phyloP scores from a whole-genome alignment of 2,888 invertebrate species.

The Tryphoninae sp. region DNA sequence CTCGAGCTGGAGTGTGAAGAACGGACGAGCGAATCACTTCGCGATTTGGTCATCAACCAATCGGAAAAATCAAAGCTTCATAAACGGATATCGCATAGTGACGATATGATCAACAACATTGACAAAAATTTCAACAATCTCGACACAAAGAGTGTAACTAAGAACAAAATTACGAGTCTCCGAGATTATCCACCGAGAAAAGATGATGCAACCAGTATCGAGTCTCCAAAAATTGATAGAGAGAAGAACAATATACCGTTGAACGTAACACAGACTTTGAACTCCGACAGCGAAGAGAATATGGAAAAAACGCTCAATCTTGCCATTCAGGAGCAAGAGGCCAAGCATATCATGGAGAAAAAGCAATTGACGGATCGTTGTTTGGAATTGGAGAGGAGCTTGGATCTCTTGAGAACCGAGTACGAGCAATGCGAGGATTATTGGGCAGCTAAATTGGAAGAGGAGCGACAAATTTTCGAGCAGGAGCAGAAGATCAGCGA shows the following conservation, averaged over 20 bases:
- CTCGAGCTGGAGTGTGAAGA: slow-evolving; percentile 68
- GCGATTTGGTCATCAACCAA: slow-evolving; percentile 68
- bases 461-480: slow-evolving; percentile 89
- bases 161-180: slow-evolving; percentile 71
- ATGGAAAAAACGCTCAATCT: slow-evolving; percentile 50
- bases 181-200: slow-evolving; percentile 78
- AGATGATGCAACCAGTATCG: slow-evolving; percentile 66
- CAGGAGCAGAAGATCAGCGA: slow-evolving; percentile 89
- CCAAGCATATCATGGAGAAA: slow-evolving; percentile 78
- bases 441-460: slow-evolving; percentile 90
- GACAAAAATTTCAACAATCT: slow-evolving; percentile 69
- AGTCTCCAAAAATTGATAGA: slow-evolving; percentile 65
- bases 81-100: slow-evolving; percentile 62
- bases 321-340: slow-evolving; percentile 77
- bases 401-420: slow-evolving; percentile 89
- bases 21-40: slow-evolving; percentile 66
- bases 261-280: slow-evolving; percentile 45
- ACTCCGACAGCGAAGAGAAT: slow-evolving; percentile 47
- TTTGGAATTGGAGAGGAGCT: slow-evolving; percentile 87
- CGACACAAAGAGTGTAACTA: slow-evolving; percentile 66
- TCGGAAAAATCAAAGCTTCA: slow-evolving; percentile 62
- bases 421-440: slow-evolving; percentile 94
- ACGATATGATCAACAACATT: slow-evolving; percentile 64
- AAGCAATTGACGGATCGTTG: slow-evolving; percentile 82
- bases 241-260: slow-evolving; percentile 37